phyloP scores from a whole-genome alignment of 2,113 vertebrate species.

The Halcyon malimbica region DNA sequence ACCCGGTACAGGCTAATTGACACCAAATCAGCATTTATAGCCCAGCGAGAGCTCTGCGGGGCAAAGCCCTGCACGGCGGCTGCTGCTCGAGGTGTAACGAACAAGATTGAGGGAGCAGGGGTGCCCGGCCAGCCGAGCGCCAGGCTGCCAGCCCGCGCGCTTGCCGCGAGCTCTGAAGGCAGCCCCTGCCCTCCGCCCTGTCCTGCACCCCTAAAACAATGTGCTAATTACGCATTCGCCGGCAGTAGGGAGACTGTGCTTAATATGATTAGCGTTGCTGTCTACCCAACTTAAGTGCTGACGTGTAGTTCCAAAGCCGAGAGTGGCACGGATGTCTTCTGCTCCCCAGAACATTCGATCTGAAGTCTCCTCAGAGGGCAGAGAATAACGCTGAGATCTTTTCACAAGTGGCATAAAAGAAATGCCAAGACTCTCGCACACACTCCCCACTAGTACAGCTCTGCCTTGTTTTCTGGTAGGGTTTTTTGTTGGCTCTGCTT shows the following conservation, averaged over 20 bases:
- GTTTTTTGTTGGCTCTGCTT: not conserved
- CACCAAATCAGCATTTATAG: slow-evolving; percentile 67
- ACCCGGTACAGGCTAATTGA: slow-evolving; percentile 51
- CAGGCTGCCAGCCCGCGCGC: not conserved
- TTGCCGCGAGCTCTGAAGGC: not conserved
- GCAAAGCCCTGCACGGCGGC: slow-evolving; percentile 52
- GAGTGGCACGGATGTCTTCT: slow-evolving; percentile 49
- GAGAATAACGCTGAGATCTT: slow-evolving; percentile 37
- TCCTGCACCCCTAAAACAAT: slow-evolving; percentile 67
- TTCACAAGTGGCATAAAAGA: slow-evolving; percentile 42
- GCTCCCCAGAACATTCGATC: slow-evolving; percentile 64
- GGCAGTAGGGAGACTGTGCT: slow-evolving; percentile 54
- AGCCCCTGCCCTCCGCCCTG: slow-evolving; percentile 40
- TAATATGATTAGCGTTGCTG: slow-evolving; percentile 80
- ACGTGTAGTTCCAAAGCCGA: slow-evolving; percentile 29
- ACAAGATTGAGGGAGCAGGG: slow-evolving; percentile 58
- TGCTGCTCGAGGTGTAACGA: slow-evolving; percentile 67
- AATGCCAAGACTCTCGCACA: not conserved
- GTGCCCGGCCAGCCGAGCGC: not conserved
- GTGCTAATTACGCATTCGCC: slow-evolving; percentile 68
- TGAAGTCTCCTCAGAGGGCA: slow-evolving; percentile 59
- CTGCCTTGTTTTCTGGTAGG: not conserved
- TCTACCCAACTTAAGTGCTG: slow-evolving; percentile 65
- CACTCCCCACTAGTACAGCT: not conserved
- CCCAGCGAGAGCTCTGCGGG: slow-evolving; percentile 30